These are phyloP conservation scores for Hypsibius dujardini DNA, from an alignment of 1,140 invertebrate genomes.

Conservation along the genomic window DNA sequence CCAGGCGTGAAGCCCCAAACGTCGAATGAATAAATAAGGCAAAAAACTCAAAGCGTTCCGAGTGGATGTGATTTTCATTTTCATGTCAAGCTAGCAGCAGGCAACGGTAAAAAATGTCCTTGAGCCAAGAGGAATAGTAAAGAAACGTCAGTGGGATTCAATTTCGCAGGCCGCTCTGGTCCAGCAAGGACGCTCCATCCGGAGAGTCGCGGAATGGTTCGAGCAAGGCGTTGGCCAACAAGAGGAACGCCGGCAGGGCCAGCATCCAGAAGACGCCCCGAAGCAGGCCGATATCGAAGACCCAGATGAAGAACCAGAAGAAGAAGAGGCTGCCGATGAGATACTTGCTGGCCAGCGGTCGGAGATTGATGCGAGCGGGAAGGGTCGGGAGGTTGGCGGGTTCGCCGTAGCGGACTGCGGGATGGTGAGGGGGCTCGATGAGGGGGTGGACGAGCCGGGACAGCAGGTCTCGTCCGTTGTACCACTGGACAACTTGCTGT, in stretches of 20 bases:
- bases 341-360: slow-evolving; percentile 10
- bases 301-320: slow-evolving; percentile 1
- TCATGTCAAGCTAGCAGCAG: no score
- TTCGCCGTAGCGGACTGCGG: background rate
- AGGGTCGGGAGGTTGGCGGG: background rate
- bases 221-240: background rate
- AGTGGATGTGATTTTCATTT: no score
- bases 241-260: background rate
- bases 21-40: no score
- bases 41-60: no score
- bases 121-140: no score
- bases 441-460: slow-evolving; percentile 4
- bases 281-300: background rate
- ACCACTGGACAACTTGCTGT: background rate
- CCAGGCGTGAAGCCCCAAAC: no score
- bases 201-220: background rate
- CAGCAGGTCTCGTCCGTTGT: background rate
- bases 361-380: background rate
- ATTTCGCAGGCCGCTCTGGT: no score
- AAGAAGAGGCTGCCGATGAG: background rate
- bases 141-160: no score
- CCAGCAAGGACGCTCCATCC: no score
- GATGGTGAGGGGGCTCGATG: background rate
- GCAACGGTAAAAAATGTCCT: no score
- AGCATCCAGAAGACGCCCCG: background rate